phyloP scores from a whole-genome alignment of 2,888 invertebrate genomes.

The Thera britannica region DNA sequence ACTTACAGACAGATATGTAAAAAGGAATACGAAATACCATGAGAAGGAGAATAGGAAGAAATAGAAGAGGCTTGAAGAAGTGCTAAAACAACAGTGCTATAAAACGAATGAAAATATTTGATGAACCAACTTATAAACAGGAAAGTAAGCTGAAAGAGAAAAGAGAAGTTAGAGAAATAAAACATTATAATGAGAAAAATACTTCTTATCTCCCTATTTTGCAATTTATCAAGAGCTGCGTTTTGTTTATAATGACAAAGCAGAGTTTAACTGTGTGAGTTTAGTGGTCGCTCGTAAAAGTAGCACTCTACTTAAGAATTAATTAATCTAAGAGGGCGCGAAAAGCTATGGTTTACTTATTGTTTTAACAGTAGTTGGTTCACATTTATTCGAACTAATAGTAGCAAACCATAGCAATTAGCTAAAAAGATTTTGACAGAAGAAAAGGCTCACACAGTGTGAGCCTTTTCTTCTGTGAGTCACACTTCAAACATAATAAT shows the following conservation, averaged over 20 bases:
- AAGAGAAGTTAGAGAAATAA: constrained; percentile 21
- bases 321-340: neutral
- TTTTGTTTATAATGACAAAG: constrained; percentile 10
- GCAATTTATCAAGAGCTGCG: neutral
- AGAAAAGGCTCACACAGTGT: neutral
- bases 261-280: constrained; percentile 3
- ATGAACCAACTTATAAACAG: constrained; percentile 13
- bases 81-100: constrained; percentile 15
- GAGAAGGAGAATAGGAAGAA: constrained; percentile 17
- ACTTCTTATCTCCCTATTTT: constrained; percentile 4
- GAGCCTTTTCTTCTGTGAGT: no score
- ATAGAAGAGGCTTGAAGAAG: constrained; percentile 22
- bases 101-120: constrained; percentile 10
- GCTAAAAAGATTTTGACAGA: constrained; percentile 2
- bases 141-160: constrained; percentile 28
- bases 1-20: constrained; percentile 16
- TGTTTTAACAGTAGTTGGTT: neutral
- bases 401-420: constrained; percentile 10
- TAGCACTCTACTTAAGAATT: constrained; percentile 9
- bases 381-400: neutral
- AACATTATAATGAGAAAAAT: constrained; percentile 1
- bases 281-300: constrained; percentile 7
- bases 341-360: constrained; percentile 5
- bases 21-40: constrained; percentile 21
- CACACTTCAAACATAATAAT: neutral